Percentiles rank a stretch among this genome's conserved stretches.
Evolutionary conservation across 2,888 invertebrate species (phyloP).

Genomic region (Scaptodrosophila latifasciaeformis): DNA sequence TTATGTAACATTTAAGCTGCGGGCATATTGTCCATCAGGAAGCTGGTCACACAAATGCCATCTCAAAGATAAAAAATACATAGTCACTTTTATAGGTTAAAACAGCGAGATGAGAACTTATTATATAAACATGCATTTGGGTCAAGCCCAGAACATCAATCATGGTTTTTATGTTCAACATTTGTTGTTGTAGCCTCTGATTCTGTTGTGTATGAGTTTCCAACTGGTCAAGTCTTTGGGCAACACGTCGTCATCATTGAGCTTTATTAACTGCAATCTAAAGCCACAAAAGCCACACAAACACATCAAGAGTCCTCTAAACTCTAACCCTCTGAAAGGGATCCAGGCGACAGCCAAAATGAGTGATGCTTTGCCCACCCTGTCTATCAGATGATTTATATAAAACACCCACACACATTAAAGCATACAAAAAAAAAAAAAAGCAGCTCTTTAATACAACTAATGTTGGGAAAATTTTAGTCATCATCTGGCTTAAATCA

Average conservation of each 20-base stretch:
- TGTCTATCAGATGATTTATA: no score
- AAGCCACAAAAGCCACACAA: conserved; percentile 36
- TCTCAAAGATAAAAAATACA: neutral
- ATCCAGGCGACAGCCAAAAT: conserved; percentile 17
- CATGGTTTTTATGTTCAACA: conserved; percentile 49
- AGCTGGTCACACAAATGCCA: conserved; percentile 1
- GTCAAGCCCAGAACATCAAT: conserved; percentile 64
- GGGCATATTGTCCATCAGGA: conserved; percentile 32
- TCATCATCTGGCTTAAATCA: conserved; percentile 65
- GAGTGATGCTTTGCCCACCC: conserved; percentile 33
- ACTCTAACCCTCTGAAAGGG: no score
- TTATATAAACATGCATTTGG: conserved; percentile 67
- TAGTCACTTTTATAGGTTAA: conserved; percentile 3
- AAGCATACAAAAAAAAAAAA: conserved; percentile 4
- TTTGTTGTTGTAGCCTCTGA: conserved; percentile 15
- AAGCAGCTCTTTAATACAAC: conserved; percentile 55
- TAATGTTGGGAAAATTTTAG: conserved; percentile 62
- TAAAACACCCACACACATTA: neutral
- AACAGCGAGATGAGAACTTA: conserved; percentile 24
- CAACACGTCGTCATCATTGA: conserved; percentile 40
- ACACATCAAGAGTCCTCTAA: neutral
- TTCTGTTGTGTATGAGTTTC: neutral
- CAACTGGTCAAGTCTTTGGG: conserved; percentile 9
- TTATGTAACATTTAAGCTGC: conserved; percentile 32
- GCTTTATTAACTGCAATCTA: conserved; percentile 51